phyloP scores from a whole-genome alignment of 1,140 invertebrate genomes.

The Habropoda laboriosa region DNA sequence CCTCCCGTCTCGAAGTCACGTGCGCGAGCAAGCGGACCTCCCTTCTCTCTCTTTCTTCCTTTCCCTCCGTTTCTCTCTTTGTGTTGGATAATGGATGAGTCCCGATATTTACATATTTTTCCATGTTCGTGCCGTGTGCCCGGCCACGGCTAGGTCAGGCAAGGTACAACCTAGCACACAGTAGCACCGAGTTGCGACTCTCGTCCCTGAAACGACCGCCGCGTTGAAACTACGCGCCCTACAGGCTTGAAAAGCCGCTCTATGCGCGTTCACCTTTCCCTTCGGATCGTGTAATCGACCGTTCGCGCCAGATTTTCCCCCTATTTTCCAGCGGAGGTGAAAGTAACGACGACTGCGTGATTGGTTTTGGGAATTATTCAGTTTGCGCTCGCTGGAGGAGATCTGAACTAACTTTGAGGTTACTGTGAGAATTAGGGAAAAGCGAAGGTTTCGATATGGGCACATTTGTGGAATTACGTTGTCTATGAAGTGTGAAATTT shows the following conservation, averaged over 20 bases:
- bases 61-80: conserved; percentile 45
- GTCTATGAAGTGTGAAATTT: no score
- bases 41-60: conserved; percentile 34
- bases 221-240: neutral
- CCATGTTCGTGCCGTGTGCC: conserved; percentile 70
- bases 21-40: conserved; percentile 16
- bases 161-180: conserved; percentile 75
- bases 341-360: no score
- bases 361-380: no score
- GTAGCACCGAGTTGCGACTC: conserved; percentile 43
- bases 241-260: neutral
- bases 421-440: no score
- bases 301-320: neutral
- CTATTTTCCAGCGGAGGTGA: neutral
- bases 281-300: neutral
- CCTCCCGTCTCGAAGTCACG: conserved; percentile 54
- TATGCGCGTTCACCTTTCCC: neutral
- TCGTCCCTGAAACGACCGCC: neutral
- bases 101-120: conserved; percentile 76
- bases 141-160: conserved; percentile 68
- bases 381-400: no score
- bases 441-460: no score
- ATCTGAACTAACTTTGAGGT: no score
- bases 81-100: conserved; percentile 72
- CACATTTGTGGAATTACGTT: no score